Evolutionary conservation across 2,113 vertebrate genomes (phyloP), one percentile per base, ranked within the genome.

Genomic region (Axis porcinus): DNA sequence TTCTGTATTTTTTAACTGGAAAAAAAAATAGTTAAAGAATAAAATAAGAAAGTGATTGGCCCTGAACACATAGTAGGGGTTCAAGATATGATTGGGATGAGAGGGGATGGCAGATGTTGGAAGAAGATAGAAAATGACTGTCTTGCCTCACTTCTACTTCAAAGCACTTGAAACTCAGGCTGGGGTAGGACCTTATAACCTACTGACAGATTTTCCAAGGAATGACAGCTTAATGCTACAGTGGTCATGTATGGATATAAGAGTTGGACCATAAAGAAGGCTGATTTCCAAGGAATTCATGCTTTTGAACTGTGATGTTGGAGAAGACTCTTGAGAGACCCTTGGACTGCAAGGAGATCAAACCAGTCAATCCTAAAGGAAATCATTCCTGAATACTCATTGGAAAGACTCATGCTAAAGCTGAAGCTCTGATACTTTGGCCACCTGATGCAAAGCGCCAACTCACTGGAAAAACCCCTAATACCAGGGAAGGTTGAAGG

Each of bases 21-120:
- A 70, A 84, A 97, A 97, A 76, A 92, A 36, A 40, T 50, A 93
- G 16, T 79, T 96, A 96, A 84, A 25, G 36, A 90, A 79, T 54
- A 67, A 91, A 82, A 82, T 86, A n/a, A 74, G 45, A 76, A 83
- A 76, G 9, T 55, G 43, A 81, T 33, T 85, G 7, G 14, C 67
- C n/a, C 57, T 86, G 21, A 58, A 5, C 52, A 90, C 30, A 84
- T 19, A 95, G 25, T 55, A 78, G 16, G 57, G 13, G 6, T 33
- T 78, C 27, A 96, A 30, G n/a, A 50, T 23, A 23, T 84, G 62
- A 55, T 25, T 55, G 23, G n/a, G 54, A 45, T 84, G 14, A 64
- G 27, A 82, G 23, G 52, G 60, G 64, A 84, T 23, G 6, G 45
- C 13, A 93, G 45, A 64, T 62, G 5, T 33, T 21, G 50, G 23